phyloP scores from a whole-genome alignment of 2,113 vertebrate species.

The Dendrocopos noguchii region DNA sequence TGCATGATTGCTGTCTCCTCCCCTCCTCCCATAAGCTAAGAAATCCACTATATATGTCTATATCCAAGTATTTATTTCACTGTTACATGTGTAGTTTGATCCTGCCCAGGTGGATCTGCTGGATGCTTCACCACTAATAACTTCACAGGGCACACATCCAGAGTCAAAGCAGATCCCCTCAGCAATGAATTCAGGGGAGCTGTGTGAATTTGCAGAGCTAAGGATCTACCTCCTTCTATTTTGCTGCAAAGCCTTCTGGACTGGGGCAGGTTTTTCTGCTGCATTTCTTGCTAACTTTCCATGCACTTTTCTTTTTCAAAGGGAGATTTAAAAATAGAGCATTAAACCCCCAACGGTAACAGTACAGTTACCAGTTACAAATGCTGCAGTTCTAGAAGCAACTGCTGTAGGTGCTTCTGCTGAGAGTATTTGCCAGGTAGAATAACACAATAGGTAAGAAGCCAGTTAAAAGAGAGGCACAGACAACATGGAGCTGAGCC shows the following conservation, averaged over 20 bases:
- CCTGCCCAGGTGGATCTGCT: background rate
- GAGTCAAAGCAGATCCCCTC: background rate
- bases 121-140: background rate
- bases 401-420: background rate
- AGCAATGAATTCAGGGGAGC: background rate
- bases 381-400: background rate
- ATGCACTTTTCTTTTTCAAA: background rate
- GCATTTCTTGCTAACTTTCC: background rate
- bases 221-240: background rate
- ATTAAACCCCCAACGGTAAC: background rate
- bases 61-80: background rate
- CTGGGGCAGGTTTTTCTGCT: background rate
- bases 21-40: background rate
- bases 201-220: background rate
- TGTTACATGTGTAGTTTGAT: background rate
- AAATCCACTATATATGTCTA: background rate
- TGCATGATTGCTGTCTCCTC: background rate
- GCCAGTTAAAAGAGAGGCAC: background rate
- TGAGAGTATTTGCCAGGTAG: background rate
- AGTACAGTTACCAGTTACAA: background rate
- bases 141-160: background rate
- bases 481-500: background rate
- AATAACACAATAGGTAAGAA: background rate
- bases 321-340: conserved; percentile 4
- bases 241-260: background rate